phyloP scores from a whole-genome alignment of 2,113 vertebrate species.

The Pachycephala philippinensis region DNA sequence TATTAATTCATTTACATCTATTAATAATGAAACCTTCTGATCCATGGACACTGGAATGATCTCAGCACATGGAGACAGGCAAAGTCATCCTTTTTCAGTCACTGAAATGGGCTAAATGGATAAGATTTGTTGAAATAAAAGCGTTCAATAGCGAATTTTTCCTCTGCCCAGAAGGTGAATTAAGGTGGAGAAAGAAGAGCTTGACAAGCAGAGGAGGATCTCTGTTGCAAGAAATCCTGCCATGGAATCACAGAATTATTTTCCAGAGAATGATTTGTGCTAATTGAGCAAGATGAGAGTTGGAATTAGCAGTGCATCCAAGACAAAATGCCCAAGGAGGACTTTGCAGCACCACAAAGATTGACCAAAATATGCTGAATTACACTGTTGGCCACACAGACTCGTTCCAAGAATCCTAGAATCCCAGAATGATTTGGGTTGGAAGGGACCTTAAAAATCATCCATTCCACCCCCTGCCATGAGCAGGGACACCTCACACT shows the following conservation, averaged over 20 bases:
- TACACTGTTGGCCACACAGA: rapidly evolving
- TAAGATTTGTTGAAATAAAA: not conserved
- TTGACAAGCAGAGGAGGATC: not conserved
- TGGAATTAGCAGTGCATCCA: not conserved
- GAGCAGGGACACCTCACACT: not conserved
- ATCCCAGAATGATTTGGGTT: too few relatives aligned
- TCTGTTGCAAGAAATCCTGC: not conserved
- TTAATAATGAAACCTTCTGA: not conserved
- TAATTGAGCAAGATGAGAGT: not conserved
- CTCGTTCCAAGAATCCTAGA: rapidly evolving
- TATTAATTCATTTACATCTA: not conserved
- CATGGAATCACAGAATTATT: not conserved
- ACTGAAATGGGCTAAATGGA: not conserved
- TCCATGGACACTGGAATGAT: not conserved
- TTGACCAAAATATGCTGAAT: not conserved
- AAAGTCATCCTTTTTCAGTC: not conserved
- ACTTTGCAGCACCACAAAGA: not conserved
- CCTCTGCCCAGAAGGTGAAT: not conserved
- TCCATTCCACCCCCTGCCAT: too few relatives aligned
- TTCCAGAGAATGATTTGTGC: not conserved
- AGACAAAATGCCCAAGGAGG: not conserved
- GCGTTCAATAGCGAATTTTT: not conserved
- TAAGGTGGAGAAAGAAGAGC: not conserved
- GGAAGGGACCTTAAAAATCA: not conserved
- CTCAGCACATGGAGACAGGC: too few relatives aligned